A percentile compares a stretch with the other conserved stretches of the same genome.
These are phyloP conservation scores for Hydrotaea cyrtoneurina DNA, from an alignment of 2,888 invertebrate species.

Conservation along the genomic window DNA sequence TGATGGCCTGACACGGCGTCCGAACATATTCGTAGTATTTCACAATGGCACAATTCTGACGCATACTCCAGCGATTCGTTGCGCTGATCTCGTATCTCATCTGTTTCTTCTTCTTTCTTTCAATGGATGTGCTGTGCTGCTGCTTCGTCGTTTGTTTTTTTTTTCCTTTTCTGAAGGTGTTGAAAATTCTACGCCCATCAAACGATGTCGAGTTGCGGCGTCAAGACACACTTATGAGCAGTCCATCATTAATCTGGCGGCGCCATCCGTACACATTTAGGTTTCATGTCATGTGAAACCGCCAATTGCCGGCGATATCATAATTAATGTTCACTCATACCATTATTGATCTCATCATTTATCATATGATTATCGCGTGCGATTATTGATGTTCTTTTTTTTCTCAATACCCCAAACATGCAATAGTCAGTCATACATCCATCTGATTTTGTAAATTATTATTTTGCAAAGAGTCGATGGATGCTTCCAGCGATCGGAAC, in stretches of 20 bases:
- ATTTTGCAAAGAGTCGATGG: neutral
- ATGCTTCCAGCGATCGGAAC: neutral
- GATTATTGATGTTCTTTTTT: conserved; percentile 1
- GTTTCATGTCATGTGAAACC: neutral
- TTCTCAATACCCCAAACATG: neutral
- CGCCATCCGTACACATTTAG: conserved; percentile 25
- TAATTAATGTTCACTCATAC: conserved; percentile 25
- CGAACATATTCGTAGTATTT: neutral
- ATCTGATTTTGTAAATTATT: neutral
- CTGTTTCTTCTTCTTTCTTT: neutral
- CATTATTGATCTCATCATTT: conserved; percentile 8
- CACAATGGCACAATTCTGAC: conserved; percentile 14
- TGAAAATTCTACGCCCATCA: conserved; percentile 21
- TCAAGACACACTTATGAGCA: neutral
- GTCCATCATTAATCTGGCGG: conserved; percentile 10
- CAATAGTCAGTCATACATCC: neutral
- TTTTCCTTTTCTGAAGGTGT: neutral
- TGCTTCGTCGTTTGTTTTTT: neutral
- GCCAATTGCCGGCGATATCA: neutral
- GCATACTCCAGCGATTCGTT: neutral
- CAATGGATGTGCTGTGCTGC: neutral
- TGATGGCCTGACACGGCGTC: neutral
- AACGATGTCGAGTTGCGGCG: neutral
- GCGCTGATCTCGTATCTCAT: neutral
- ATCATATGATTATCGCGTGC: conserved; percentile 8